These are phyloP conservation scores for Isichthys henryi DNA, from an alignment of 2,113 vertebrate genomes.

Conservation along the genomic window DNA sequence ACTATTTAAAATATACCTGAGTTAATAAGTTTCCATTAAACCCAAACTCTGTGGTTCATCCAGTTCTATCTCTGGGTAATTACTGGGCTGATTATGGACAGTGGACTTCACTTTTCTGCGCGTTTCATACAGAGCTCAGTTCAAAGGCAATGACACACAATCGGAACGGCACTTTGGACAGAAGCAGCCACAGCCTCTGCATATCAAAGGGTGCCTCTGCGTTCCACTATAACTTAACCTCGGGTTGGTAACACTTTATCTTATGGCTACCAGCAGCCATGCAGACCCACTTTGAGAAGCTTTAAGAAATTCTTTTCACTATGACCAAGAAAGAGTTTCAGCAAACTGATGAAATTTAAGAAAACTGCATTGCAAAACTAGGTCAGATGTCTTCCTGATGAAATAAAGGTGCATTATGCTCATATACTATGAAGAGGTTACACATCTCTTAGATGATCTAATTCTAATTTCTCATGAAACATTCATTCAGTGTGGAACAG, in stretches of 20 bases:
- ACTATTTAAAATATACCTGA: not conserved
- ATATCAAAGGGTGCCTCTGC: not conserved
- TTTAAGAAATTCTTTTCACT: constrained; percentile 26
- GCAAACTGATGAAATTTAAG: not conserved
- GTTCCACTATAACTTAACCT: not conserved
- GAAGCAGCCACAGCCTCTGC: not conserved
- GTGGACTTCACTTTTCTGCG: not conserved
- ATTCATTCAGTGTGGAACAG: not conserved
- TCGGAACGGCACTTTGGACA: not conserved
- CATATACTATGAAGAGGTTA: not conserved
- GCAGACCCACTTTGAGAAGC: constrained; percentile 23
- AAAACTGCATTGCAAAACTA: not conserved
- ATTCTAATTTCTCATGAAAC: not conserved
- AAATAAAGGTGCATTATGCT: not conserved
- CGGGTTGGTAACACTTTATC: not conserved
- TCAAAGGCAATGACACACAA: not conserved
- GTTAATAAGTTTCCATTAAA: not conserved
- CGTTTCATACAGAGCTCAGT: not conserved
- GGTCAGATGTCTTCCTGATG: not conserved
- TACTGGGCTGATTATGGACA: not conserved
- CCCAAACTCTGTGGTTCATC: not conserved
- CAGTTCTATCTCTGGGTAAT: not conserved
- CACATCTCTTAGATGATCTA: not conserved
- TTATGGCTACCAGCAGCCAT: not conserved
- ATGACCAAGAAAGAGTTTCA: not conserved